phyloP scores from a whole-genome alignment of 2,888 invertebrate species.

The Villa cingulata region DNA sequence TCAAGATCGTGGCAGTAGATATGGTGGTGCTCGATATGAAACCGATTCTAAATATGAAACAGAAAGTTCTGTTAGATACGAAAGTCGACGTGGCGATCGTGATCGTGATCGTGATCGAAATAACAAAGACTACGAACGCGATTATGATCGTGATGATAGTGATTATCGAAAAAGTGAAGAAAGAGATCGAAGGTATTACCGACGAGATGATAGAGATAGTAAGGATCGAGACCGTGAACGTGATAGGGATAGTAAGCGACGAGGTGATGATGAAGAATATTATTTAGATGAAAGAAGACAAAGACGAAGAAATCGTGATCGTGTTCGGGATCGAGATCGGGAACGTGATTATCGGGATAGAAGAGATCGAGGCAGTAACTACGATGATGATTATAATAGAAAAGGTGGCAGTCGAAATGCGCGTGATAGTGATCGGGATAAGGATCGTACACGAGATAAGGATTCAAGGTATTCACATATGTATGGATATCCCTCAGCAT shows the following conservation, averaged over 20 bases:
- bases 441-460: constrained; percentile 15
- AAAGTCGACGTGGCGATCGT: constrained; percentile 13
- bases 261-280: constrained; percentile 7
- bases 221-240: constrained; percentile 17
- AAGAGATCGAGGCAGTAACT: constrained; percentile 9
- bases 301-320: constrained; percentile 9
- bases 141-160: constrained; percentile 11
- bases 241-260: constrained; percentile 2
- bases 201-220: constrained; percentile 10
- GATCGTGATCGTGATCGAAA: constrained; percentile 18
- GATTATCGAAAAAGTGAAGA: constrained; percentile 16
- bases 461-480: constrained; percentile 21
- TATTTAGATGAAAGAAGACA: constrained; percentile 1
- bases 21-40: constrained; percentile 38
- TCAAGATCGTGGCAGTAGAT: constrained; percentile 18
- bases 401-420: constrained; percentile 28
- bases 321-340: constrained; percentile 22
- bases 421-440: constrained; percentile 23
- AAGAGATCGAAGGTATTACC: constrained; percentile 16
- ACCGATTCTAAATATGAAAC: constrained; percentile 55
- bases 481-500: constrained; percentile 20
- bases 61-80: constrained; percentile 38
- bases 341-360: constrained; percentile 19
- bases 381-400: constrained; percentile 16
- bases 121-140: constrained; percentile 16